Base-by-base conservation (phyloP, 2,113 vertebrate genomes). In the Cinclus cinclus region DNA sequence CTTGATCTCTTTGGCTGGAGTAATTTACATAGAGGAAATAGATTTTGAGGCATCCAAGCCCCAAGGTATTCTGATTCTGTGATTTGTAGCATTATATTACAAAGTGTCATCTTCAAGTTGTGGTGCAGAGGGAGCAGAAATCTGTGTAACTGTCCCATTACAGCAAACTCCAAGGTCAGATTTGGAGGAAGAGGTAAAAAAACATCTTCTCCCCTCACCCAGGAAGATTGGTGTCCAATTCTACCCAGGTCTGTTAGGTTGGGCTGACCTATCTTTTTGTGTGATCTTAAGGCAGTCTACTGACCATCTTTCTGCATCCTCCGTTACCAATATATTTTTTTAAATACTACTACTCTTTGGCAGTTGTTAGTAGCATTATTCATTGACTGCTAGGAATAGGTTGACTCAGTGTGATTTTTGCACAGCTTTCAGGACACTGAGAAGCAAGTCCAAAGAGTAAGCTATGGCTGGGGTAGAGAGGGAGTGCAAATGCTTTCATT, bases 401-500 rank as follows among this genome's bases (percentile, higher is more conserved):
- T n/a, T 88, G 53, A 60, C 49, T 11, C 5, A 30, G 17, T 18
- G 19, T 41, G 19, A 6, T 21, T 95, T 93, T 73, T 94, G 28
- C 44, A 44, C 13, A 33, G 21, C 35, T 19, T 64, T 85, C 30
- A 60, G 52, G 17, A 64, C 16, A 15, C 21, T 49, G 41, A 37
- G 58, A 55, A 80, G 44, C 37, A 60, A 79, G 41, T 76, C 30
- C 39, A 52, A 71, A 58, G 33, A 42, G 28, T 41, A 24, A 74
- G 62, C 14, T 37, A 0, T 59, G 27, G 27, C 0, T 78, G 9
- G 4, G 33, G 22, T 9, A 58, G 13, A 13, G n/a, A 50, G 27
- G 11, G 27, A 24, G 13, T 50, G 14, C 10, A 33, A 76, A 41
- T 68, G 8, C 9, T 75, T 95, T 73, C 25, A 4, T 7, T 71